phyloP scores from a whole-genome alignment of 2,797 vertebrate species.

The Malacoctenus gilli region DNA sequence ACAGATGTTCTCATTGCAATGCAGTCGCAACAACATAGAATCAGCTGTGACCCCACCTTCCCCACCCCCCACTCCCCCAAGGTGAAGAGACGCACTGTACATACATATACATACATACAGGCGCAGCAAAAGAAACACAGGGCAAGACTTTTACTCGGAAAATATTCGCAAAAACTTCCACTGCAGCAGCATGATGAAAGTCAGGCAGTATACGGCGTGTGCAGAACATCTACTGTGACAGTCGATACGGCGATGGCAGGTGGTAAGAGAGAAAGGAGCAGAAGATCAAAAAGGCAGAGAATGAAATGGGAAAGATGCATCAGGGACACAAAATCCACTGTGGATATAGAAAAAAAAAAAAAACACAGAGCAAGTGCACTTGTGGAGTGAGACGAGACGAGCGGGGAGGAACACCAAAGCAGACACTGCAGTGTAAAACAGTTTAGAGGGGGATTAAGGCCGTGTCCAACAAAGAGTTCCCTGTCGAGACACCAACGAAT shows the following conservation, averaged over 20 bases:
- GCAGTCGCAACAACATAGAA: conserved; percentile 34
- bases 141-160: conserved; percentile 3
- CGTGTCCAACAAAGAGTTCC: conserved; percentile 11
- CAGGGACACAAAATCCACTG: conserved; percentile 35
- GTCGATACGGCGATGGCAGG: conserved; percentile 14
- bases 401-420: conserved; percentile 13
- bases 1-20: conserved; percentile 47
- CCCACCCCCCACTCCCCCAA: too few relatives aligned
- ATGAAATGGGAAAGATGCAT: conserved; percentile 27
- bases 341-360: conserved; percentile 17
- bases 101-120: not conserved
- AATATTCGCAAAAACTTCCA: conserved; percentile 14
- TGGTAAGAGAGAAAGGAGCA: conserved; percentile 13
- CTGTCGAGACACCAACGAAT: too few relatives aligned
- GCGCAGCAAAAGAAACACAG: conserved; percentile 12
- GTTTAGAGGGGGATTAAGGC: conserved; percentile 15
- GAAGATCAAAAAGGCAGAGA: conserved; percentile 26
- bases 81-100: conserved; percentile 6
- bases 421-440: conserved; percentile 31
- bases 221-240: conserved; percentile 19
- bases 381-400: conserved; percentile 42
- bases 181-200: conserved; percentile 18
- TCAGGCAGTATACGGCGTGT: conserved; percentile 17
- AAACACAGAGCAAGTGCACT: conserved; percentile 26
- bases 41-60: conserved; percentile 10